Base-by-base conservation (phyloP, 2,797 vertebrate species). In the Pseudochirops cupreus region DNA sequence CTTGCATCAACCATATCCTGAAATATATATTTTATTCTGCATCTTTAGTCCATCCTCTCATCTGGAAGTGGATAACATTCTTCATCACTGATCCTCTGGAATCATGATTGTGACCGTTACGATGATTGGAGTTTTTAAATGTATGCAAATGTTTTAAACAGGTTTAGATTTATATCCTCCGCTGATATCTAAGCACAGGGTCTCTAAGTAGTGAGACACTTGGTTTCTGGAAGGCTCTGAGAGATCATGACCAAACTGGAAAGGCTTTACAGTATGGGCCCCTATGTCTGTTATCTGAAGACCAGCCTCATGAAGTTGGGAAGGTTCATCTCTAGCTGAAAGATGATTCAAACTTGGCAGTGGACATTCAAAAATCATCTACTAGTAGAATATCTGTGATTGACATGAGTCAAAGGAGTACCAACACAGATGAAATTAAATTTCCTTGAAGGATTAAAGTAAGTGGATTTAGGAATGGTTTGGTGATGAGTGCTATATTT, bases 401-500 rank as follows among this genome's bases (percentile, higher is more conserved):
- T 9, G 24, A 82, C 21, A 82, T 46, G 24, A 82, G 18, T 82
- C 74, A 82, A 82, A 46, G 67, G 67, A 39, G 0, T 82, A 21
- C n/a, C n/a, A 82, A 6, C 18, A 46, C 16, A 46, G n/a, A 82
- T 82, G 67, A 39, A 33, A 82, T 74, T n/a, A 39, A 74, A 74
- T 39, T 18, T n/a, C 16, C 67, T 74, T 74, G 6, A 39, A 74
- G 5, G 3, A 74, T 74, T 24, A 46, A 82, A 82, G 18, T 82
- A 82, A 82, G 67, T 46, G 7, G n/a, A 82, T 1, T 82, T 82
- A 39, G 24, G 90, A 58, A 91, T 39, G n/a, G 39, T 94, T 58
- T 57, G 59, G 57, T 91, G 7, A 91, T 16, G 57, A 39, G 62
- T 94, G 74, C 1, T 39, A n/a, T 1, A 94, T 95, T 96, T 67